Conservation (phyloP, 2,888 invertebrate species). For the Chydorus sphaericus region DNA sequence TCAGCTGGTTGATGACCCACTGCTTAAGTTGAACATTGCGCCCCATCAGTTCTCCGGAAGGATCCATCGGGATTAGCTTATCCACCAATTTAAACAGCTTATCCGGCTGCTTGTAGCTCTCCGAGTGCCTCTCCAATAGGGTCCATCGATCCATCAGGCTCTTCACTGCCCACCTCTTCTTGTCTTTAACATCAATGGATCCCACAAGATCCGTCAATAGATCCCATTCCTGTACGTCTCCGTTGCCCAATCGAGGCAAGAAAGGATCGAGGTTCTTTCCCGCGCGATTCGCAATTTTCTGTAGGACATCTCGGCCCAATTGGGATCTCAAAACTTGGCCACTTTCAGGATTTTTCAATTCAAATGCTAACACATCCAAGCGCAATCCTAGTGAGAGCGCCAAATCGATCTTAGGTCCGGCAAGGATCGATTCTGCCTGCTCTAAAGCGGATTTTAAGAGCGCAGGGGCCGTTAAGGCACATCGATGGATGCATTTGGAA, state of each 20-base stretch:
- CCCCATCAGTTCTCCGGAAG: background rate
- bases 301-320: too few species aligned
- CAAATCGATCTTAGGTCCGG: constrained; percentile 3
- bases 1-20: background rate
- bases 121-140: background rate
- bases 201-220: background rate
- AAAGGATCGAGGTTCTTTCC: background rate
- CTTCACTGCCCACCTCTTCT: background rate
- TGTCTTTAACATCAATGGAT: background rate
- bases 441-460: too few species aligned
- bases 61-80: background rate
- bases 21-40: background rate
- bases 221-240: constrained; percentile 1
- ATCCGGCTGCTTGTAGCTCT: background rate
- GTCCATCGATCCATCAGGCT: constrained; percentile 5
- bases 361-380: background rate
- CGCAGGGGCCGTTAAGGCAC: too few species aligned
- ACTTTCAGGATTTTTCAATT: background rate
- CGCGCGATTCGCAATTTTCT: too few species aligned
- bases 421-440: too few species aligned
- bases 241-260: background rate
- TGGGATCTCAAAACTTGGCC: background rate
- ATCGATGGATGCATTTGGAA: too few species aligned
- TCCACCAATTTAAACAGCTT: background rate
- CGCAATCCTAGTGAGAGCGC: background rate